Evolutionary conservation across 2,888 invertebrate species (phyloP).

Genomic region (Lycophotia porphyrea): DNA sequence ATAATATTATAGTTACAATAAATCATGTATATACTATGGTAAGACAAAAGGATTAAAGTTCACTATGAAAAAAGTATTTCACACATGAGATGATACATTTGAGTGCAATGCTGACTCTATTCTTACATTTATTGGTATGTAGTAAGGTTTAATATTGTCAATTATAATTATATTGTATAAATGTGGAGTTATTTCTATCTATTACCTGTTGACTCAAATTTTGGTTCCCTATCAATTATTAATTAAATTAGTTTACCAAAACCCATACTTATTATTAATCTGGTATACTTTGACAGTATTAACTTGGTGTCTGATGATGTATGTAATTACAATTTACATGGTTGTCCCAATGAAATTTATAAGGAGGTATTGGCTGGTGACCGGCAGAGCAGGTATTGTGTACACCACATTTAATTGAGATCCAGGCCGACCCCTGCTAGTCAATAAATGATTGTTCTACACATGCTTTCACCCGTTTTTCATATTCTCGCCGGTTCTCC

Average conservation of each 20-base stretch:
- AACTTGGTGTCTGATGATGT: constrained; percentile 66
- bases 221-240: constrained; percentile 64
- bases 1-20: constrained; percentile 37
- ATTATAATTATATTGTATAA: constrained; percentile 59
- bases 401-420: constrained; percentile 77
- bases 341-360: constrained; percentile 85
- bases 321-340: constrained; percentile 74
- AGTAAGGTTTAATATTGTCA: constrained; percentile 68
- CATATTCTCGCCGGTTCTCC: constrained; percentile 99
- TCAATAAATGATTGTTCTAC: constrained; percentile 99
- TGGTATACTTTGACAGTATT: constrained; percentile 65
- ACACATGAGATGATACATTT: constrained; percentile 47
- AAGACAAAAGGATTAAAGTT: constrained; percentile 50
- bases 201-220: constrained; percentile 69
- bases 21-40: constrained; percentile 47
- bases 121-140: constrained; percentile 70
- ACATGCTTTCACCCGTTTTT: constrained; percentile 99
- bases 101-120: constrained; percentile 59
- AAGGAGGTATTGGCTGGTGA: constrained; percentile 78
- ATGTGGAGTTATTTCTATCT: constrained; percentile 55
- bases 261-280: constrained; percentile 69
- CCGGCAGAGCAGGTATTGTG: constrained; percentile 71
- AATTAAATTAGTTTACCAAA: constrained; percentile 70
- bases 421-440: constrained; percentile 89
- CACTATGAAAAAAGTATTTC: constrained; percentile 63